phyloP scores from a whole-genome alignment of 2,113 vertebrate genomes.

The Caloenas nicobarica region DNA sequence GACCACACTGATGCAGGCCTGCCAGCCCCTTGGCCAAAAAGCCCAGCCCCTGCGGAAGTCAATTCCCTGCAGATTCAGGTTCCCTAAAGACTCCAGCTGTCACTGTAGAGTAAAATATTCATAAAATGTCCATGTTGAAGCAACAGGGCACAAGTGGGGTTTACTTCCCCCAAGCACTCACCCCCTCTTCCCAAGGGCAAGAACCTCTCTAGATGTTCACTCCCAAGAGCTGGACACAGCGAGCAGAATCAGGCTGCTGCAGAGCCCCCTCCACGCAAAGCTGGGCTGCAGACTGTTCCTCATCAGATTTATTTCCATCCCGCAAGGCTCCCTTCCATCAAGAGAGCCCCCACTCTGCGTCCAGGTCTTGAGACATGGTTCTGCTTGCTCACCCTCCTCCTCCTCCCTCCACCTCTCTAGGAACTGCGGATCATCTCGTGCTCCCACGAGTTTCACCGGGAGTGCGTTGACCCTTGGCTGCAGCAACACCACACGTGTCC shows the following conservation, averaged over 20 bases:
- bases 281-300: neutral
- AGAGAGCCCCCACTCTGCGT: neutral
- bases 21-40: neutral
- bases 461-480: conserved; percentile 96
- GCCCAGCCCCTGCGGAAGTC: neutral
- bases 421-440: conserved; percentile 95
- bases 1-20: neutral
- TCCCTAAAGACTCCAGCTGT: neutral
- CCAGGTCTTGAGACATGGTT: neutral
- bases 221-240: accelerated
- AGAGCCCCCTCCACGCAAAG: neutral
- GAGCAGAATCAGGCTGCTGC: neutral
- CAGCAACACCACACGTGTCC: conserved; percentile 94
- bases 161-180: neutral
- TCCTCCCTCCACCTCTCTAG: conserved; percentile 68
- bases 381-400: neutral
- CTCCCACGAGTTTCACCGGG: conserved; percentile 93
- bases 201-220: neutral
- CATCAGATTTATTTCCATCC: neutral
- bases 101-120: neutral
- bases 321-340: neutral
- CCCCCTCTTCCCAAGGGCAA: too few relatives aligned
- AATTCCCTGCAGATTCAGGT: neutral
- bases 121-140: neutral
- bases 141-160: accelerated